Conservation (phyloP, 92 coral and sea anemone genomes). For the Actinostola sp. region DNA sequence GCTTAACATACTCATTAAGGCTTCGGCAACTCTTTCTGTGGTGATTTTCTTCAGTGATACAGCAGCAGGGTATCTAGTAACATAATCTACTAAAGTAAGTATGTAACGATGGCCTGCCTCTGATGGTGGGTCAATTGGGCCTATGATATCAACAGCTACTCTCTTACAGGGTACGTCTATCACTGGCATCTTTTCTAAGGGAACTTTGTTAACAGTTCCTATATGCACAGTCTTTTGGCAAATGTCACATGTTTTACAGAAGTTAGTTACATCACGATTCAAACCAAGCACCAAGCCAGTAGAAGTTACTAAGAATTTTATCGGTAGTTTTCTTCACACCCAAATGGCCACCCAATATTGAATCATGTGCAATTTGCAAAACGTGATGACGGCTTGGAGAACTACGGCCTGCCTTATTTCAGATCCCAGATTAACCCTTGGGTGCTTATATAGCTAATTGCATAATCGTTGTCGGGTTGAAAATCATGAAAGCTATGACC, state of each 20-base stretch:
- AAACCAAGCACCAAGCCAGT: slow-evolving; percentile 7
- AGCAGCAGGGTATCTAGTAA: slow-evolving; percentile 51
- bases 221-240: neutral
- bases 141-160: slow-evolving; percentile 41
- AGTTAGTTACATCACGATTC: slow-evolving; percentile 1
- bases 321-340: slow-evolving; percentile 58
- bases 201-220: slow-evolving; percentile 12
- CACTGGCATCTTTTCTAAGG: slow-evolving; percentile 64
- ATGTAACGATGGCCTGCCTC: slow-evolving; percentile 42
- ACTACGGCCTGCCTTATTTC: slow-evolving; percentile 37
- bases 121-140: too few species aligned
- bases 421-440: slow-evolving; percentile 31
- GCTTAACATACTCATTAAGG: slow-evolving; percentile 20
- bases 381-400: slow-evolving; percentile 11
- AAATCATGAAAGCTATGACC: too few species aligned
- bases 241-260: neutral
- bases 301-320: slow-evolving; percentile 30
- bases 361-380: slow-evolving; percentile 52
- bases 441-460: too few species aligned
- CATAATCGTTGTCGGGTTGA: too few species aligned
- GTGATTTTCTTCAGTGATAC: slow-evolving; percentile 30
- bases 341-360: slow-evolving; percentile 12
- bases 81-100: slow-evolving; percentile 35
- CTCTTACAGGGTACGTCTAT: slow-evolving; percentile 62
- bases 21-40: slow-evolving; percentile 35